A percentile compares a stretch with the other conserved stretches of the same genome.
Conservation (phyloP, 92 coral and sea anemone species). For the Zoanthus sociatus region DNA sequence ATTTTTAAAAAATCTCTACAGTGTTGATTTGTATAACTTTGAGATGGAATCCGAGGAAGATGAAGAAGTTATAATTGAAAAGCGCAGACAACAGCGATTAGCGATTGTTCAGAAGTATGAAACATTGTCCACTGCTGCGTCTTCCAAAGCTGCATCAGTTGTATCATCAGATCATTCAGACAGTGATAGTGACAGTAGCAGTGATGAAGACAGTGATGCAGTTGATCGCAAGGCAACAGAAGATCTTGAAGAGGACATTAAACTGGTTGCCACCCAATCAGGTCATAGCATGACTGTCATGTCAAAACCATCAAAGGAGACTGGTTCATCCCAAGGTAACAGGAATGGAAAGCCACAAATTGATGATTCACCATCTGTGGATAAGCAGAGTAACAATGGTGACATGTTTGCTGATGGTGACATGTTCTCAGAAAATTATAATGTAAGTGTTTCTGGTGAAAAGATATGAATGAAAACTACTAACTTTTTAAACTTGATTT, state of each 20-base stretch:
- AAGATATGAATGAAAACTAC: not conserved
- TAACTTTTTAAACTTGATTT: no score
- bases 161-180: constrained; percentile 81
- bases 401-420: constrained; percentile 96
- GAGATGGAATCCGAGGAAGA: constrained; percentile 92
- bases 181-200: constrained; percentile 64
- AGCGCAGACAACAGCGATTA: constrained; percentile 81
- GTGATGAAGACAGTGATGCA: constrained; percentile 80
- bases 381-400: constrained; percentile 66
- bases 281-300: constrained; percentile 4
- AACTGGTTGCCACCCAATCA: constrained; percentile 53
- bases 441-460: constrained; percentile 60
- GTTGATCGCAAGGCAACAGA: constrained; percentile 81
- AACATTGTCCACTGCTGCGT: constrained; percentile 55
- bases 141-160: constrained; percentile 75
- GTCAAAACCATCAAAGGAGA: constrained; percentile 35
- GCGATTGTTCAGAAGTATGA: constrained; percentile 88
- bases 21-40: constrained; percentile 92
- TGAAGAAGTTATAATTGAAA: constrained; percentile 90
- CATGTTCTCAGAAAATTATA: constrained; percentile 89
- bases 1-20: constrained; percentile 23
- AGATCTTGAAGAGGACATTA: constrained; percentile 81
- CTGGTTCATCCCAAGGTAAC: constrained; percentile 16
- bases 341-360: constrained; percentile 37
- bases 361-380: constrained; percentile 26